Evolutionary conservation across 2,797 vertebrate species (phyloP), one percentile per base, ranked within the genome.

Genomic region (Clarias laeviceps): DNA sequence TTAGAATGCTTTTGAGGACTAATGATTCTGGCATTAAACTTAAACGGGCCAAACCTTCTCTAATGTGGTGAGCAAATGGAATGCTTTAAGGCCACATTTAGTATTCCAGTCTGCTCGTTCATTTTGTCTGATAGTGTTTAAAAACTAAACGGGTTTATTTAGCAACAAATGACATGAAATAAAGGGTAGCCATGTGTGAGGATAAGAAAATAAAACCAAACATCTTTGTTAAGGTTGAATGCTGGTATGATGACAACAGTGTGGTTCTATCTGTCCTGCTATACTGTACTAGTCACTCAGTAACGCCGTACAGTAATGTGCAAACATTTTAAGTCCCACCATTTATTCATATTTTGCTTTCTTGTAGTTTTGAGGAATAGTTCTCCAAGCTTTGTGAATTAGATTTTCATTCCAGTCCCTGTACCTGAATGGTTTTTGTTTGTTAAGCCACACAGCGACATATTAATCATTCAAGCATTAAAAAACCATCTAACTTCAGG

Each of bases 251-350:
- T 65, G 90, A 94, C 90, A 93, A 84, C 90, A 90, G 90, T 88
- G 81, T 93, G 92, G 93, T 95, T 94, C 91, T 95, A 92, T 95
- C 93, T 89, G 37, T 91, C 83, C 81, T 88, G 90, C 91, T 92
- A 87, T 85, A 37, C 29, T 86, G 87, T 93, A 4, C 11, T 50
- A 7, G 9, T 74, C 17, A 32, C 27, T 56, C 92, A 68, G 90
- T 87, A 82, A 91, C 77, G 91, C 89, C 91, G 94, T 94, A 40
- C 40, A 8, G 45, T 45, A 45, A 45, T 45, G 45, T 45, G 45
- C 40, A 11, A 45, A 45, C 45, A 11, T 45, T 11, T 45, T 11
- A 45, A 45, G 40, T 9, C 9, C 40, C 9, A 45, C 45, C 9
- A 45, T 45, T 45, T 12, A 45, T 45, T 45, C 45, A 45, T 11